Percentiles rank a stretch among this genome's conserved stretches.
Conservation (phyloP, 1,140 invertebrate genomes). For the Leptinotarsa undecemlineata region DNA sequence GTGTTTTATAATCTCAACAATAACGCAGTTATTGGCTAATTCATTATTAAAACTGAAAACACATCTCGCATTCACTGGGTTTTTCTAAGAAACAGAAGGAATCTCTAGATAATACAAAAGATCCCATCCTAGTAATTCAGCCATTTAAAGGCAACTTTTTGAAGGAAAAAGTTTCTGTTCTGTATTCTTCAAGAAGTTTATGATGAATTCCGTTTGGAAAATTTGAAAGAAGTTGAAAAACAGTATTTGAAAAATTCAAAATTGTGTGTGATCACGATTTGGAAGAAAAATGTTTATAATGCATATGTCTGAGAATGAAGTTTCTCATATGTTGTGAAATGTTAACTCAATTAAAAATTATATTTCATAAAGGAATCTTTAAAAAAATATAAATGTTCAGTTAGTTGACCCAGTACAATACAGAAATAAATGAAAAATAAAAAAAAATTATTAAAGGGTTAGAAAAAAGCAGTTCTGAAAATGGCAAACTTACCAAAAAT, state of each 20-base stretch:
- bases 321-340: neutral
- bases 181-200: too few relatives aligned
- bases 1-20: conserved; percentile 36
- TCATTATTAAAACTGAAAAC: neutral
- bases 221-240: too few relatives aligned
- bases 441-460: conserved; percentile 9
- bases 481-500: neutral
- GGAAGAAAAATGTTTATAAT: too few relatives aligned
- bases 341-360: neutral
- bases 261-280: too few relatives aligned
- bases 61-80: neutral
- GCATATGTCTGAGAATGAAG: neutral
- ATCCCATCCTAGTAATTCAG: too few relatives aligned
- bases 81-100: too few relatives aligned
- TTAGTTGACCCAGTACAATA: conserved; percentile 12
- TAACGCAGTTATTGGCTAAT: conserved; percentile 1
- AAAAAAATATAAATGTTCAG: neutral
- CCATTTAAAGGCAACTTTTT: too few relatives aligned
- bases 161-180: too few relatives aligned
- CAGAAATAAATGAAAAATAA: neutral
- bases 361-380: neutral
- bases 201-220: too few relatives aligned
- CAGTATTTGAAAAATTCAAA: too few relatives aligned
- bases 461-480: conserved; percentile 7
- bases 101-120: too few relatives aligned